These are phyloP conservation scores for Sogatella furcifera DNA, from an alignment of 1,140 invertebrate species.

Conservation along the genomic window DNA sequence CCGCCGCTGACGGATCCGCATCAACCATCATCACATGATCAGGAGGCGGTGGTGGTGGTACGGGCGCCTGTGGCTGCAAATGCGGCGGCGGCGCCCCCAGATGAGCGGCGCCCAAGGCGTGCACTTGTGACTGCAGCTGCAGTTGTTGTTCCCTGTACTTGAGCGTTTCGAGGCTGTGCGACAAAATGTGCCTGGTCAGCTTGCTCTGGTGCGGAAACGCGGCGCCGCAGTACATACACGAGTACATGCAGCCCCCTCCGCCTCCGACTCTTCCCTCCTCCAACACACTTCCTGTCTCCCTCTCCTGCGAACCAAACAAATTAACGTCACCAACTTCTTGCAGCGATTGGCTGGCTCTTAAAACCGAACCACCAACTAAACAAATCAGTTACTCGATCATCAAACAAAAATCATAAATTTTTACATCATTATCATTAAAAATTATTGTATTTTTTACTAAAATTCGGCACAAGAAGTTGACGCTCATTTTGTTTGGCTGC, in stretches of 20 bases:
- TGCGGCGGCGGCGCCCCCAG: conserved; percentile 30
- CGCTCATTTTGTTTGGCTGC: conserved; percentile 81
- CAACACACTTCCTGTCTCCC: conserved; percentile 46
- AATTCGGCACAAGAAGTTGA: conserved; percentile 75
- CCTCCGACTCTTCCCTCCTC: no score
- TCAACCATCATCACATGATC: neutral
- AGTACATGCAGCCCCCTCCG: conserved; percentile 32
- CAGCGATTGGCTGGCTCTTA: no score
- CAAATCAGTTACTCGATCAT: no score
- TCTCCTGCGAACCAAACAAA: conserved; percentile 85
- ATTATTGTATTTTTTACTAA: neutral
- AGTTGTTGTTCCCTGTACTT: conserved; percentile 76
- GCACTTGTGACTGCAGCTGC: conserved; percentile 34
- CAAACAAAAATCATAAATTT: conserved; percentile 1
- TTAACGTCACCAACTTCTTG: conserved; percentile 84
- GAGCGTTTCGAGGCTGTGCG: conserved; percentile 72
- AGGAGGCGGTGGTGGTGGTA: conserved; percentile 39
- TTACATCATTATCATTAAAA: neutral
- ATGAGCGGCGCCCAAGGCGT: conserved; percentile 13
- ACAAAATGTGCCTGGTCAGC: conserved; percentile 75
- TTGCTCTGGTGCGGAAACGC: conserved; percentile 80
- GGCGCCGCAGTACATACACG: conserved; percentile 76
- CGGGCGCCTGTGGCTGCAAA: conserved; percentile 38
- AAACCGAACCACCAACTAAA: no score
- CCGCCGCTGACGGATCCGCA: conserved; percentile 37